These are phyloP conservation scores for Otis tarda DNA, from an alignment of 2,113 vertebrate species.

Conservation along the genomic window DNA sequence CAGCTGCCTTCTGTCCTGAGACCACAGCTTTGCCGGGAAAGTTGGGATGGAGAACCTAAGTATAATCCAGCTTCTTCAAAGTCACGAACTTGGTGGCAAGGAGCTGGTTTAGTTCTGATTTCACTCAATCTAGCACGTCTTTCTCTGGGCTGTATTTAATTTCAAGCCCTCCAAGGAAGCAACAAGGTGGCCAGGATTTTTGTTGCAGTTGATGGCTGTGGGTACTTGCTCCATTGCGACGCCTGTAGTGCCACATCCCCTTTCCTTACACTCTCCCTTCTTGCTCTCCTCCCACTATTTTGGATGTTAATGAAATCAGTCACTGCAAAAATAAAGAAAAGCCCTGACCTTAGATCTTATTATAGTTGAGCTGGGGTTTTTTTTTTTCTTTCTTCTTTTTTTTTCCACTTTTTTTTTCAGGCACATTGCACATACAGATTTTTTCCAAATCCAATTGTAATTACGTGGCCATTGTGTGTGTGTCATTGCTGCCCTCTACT, in stretches of 20 bases:
- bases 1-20: neutral
- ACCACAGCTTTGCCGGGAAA: neutral
- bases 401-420: neutral
- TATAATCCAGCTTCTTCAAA: neutral
- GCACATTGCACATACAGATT: fast-evolving
- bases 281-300: neutral
- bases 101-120: neutral
- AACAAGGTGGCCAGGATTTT: neutral
- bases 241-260: neutral
- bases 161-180: neutral
- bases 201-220: neutral
- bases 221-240: neutral
- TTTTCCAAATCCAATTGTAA: neutral
- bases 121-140: neutral
- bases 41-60: neutral
- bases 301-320: neutral
- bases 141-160: neutral
- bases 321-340: neutral
- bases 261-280: neutral
- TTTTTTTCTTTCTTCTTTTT: neutral
- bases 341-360: neutral
- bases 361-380: neutral
- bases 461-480: neutral
- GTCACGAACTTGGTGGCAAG: neutral
- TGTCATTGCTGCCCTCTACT: conserved; percentile 66